Percentiles rank a stretch among this genome's conserved stretches.
Conservation (phyloP, 2,113 vertebrate genomes). For the Danionella cerebrum region DNA sequence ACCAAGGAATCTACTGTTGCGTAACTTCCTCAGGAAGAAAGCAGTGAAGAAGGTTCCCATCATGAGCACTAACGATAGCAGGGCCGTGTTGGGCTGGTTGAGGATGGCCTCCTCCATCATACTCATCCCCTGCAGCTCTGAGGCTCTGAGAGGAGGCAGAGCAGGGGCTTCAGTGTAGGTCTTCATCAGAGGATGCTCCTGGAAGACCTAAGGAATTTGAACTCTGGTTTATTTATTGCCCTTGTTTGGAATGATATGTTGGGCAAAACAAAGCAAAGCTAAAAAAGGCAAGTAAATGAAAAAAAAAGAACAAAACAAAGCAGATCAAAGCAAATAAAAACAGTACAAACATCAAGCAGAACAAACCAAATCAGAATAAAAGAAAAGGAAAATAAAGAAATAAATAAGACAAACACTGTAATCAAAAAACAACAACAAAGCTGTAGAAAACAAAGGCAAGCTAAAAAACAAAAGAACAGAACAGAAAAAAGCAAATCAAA, state of each 20-base stretch:
- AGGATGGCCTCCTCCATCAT: slow-evolving; percentile 41
- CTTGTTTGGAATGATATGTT: not conserved
- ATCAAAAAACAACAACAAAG: too few relatives aligned
- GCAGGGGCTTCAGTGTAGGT: slow-evolving; percentile 66
- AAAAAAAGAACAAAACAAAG: not conserved
- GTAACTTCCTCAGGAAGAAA: slow-evolving; percentile 93
- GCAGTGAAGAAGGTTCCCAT: slow-evolving; percentile 93
- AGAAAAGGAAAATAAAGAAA: too few relatives aligned
- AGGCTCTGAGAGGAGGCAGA: slow-evolving; percentile 41
- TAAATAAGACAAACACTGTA: too few relatives aligned
- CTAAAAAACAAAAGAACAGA: too few relatives aligned
- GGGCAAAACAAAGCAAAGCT: too few relatives aligned
- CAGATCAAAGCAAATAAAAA: not conserved
- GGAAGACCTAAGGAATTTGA: slow-evolving; percentile 74
- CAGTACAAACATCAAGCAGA: too few relatives aligned
- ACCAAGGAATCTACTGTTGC: slow-evolving; percentile 93
- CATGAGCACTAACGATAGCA: slow-evolving; percentile 95
- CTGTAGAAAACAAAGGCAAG: too few relatives aligned
- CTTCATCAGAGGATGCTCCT: slow-evolving; percentile 84
- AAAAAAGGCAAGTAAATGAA: too few relatives aligned
- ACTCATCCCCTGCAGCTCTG: slow-evolving; percentile 26
- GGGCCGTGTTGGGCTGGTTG: slow-evolving; percentile 94
- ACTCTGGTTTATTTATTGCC: not conserved
- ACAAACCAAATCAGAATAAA: too few relatives aligned
- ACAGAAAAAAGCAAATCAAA: too few relatives aligned